These are phyloP conservation scores for Adelognathus sp. DNA, from an alignment of 2,888 invertebrate species.

Conservation along the genomic window DNA sequence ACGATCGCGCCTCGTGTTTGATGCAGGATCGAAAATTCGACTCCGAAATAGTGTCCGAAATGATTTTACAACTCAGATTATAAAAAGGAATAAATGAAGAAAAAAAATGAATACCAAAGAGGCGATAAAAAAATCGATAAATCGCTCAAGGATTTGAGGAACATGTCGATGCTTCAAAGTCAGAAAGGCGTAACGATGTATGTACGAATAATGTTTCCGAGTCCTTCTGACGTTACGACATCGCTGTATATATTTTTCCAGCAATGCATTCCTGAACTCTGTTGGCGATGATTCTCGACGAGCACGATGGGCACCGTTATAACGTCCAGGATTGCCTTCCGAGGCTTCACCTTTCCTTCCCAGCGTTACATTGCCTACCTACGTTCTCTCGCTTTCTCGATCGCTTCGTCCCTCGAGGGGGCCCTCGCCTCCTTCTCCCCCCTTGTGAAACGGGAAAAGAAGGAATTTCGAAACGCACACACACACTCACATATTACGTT, in stretches of 20 bases:
- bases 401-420: slow-evolving; percentile 34
- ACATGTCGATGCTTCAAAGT: too few species aligned
- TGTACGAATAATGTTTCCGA: too few species aligned
- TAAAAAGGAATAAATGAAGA: background rate
- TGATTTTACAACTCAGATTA: background rate
- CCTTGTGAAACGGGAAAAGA: slow-evolving; percentile 48
- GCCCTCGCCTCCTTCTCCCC: background rate
- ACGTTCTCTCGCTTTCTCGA: slow-evolving; percentile 55
- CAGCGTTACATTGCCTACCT: slow-evolving; percentile 28
- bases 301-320: slow-evolving; percentile 48
- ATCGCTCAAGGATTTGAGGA: background rate
- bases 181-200: too few species aligned
- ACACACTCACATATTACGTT: too few species aligned
- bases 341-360: slow-evolving; percentile 50
- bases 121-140: background rate
- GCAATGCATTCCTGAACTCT: slow-evolving; percentile 37
- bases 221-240: too few species aligned
- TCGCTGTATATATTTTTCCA: background rate
- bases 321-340: slow-evolving; percentile 25
- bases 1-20: slow-evolving; percentile 23
- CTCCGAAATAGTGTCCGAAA: background rate
- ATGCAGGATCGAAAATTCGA: slow-evolving; percentile 1
- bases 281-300: background rate
- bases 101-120: background rate
- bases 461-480: slow-evolving; percentile 48